A percentile compares a stretch with the other conserved stretches of the same genome.
phyloP scores from a whole-genome alignment of 2,113 vertebrate genomes.

The Chinchilla lanigera region DNA sequence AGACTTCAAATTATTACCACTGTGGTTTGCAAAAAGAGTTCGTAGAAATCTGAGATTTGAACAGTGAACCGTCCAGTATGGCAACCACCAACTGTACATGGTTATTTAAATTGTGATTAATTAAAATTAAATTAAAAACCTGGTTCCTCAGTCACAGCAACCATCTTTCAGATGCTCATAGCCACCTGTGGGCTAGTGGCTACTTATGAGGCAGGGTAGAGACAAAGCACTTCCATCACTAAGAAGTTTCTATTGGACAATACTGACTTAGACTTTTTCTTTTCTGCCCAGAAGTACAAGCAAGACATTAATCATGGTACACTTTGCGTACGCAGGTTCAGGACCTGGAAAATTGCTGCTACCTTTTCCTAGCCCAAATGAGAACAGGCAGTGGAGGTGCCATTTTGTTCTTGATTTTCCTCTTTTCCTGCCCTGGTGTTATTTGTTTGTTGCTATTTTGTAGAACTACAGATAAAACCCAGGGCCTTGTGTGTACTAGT shows the following conservation, averaged over 20 bases:
- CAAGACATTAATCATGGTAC: background rate
- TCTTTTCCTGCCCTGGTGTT: background rate
- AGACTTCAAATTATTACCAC: background rate
- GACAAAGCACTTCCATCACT: background rate
- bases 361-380: background rate
- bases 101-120: constrained; percentile 15
- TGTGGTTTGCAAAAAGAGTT: constrained; percentile 51
- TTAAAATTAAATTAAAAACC: background rate
- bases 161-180: background rate
- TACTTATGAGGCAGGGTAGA: background rate
- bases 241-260: background rate
- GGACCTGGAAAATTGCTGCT: background rate
- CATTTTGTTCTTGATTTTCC: background rate
- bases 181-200: background rate
- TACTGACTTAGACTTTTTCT: background rate
- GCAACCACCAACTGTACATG: background rate
- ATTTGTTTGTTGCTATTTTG: background rate
- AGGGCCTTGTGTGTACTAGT: background rate
- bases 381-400: background rate
- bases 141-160: background rate
- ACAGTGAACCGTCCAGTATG: constrained; percentile 5
- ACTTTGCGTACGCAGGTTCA: background rate
- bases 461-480: background rate
- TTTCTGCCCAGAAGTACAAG: background rate
- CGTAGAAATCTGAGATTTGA: background rate